Base-by-base conservation (phyloP, 2,888 invertebrate genomes). In the Digitonthophagus gazella region DNA sequence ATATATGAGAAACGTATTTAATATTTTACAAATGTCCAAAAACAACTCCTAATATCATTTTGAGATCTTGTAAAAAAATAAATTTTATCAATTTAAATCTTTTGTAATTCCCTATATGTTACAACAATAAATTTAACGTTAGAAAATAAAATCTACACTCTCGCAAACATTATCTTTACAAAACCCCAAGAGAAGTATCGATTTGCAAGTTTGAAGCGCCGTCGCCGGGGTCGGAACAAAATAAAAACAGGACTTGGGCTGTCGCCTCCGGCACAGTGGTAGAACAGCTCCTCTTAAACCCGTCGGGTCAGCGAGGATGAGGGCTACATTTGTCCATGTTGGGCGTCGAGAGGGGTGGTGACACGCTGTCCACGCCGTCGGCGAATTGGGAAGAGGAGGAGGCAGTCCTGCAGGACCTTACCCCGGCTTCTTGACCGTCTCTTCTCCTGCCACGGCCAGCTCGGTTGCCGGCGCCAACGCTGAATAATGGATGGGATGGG, bases 401-500 rank as follows among this genome's bases (percentile, higher is more conserved):
- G 78, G 78, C 61, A 6, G 76, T 75, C 74, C 72, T 74, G 79
- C 79, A 78, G 79, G 78, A 80, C 80, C 81, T 81, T 81, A 67
- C 79, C 80, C 80, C 78, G 78, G 75, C 77, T 77, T 78, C 75
- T 75, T 75, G 74, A 14, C 8, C 76, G 73, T 74, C 76, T 44
- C 28, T 44, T 8, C 28, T 44, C 28, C 28, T 44, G 28, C 28
- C 28, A 44, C 28, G 28, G 11, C 28, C 28, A 44, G 28, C 11
- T 44, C 28, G 28, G 28, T 44, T 8, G 28, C 6, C 28, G 28
- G 28, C 28, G 28, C 28, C 28, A 44, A 44, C 28, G 76, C 77
- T 82, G 81, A 81, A 82, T 82, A 82, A 82, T 82, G 81, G 81
- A 82, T 81, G 75, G 78, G 76, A 75, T 71, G 74, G 76, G 78